Evolutionary conservation across 1,140 invertebrate species (phyloP), one percentile per base, ranked within the genome.

Genomic region (Leptopilina clavipes): DNA sequence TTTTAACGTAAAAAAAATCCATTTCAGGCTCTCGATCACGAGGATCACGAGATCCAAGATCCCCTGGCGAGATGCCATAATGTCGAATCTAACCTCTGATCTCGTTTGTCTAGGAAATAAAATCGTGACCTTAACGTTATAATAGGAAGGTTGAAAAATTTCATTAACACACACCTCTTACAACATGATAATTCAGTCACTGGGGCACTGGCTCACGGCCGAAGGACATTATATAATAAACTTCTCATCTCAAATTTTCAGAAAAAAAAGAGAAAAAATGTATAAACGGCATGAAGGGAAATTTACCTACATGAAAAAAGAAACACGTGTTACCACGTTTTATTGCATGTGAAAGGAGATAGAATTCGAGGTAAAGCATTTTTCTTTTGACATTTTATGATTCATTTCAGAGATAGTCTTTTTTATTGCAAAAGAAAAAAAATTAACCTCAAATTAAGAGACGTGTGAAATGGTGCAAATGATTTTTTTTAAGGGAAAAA

Each of bases 151-250:
- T 65, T 65, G 14, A 45, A 54, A 25, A 75, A 25, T 71, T 18
- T 76, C 18, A 37, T 56, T 31, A 22, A 12, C 17, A 43, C 17
- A 43, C 22, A 31, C n/a, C 54, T 71, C 18, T 56, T 75, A 75
- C 65, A 70, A 19, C 65, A 52, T 19, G n/a, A 52, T 65, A 65
- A 76, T 11, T 71, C 40, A 80, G 77, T 22, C 75, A 83, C 73
- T 82, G 37, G 82, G 73, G 52, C 70, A 83, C 74, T 82, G 76
- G 79, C 82, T 81, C 81, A 84, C n/a, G 76, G 81, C 83, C 82
- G 84, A 59, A n/a, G 6, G 11, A 8, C 25, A 65, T 31, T 31
- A 31, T 31, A 65, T 65, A 65, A 65, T 65, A 31, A 31, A 2
- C 1, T 11, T 37, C 59, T 2, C n/a, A n/a, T 65, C 59, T 31